Conservation (phyloP, 2,888 invertebrate species). For the Mamestra brassicae region DNA sequence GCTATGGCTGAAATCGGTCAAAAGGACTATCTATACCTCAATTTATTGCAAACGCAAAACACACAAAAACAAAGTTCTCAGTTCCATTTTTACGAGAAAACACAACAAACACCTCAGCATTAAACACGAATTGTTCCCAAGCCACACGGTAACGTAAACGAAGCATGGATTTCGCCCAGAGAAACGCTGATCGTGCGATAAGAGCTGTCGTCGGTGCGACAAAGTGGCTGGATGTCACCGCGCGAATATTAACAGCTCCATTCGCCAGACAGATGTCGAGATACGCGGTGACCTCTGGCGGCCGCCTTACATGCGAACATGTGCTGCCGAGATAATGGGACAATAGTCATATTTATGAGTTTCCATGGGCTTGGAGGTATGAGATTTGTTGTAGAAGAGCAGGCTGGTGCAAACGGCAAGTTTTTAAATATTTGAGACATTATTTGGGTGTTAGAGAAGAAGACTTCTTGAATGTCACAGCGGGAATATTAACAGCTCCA, state of each 20-base stretch:
- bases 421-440: neutral
- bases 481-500: slow-evolving; percentile 78
- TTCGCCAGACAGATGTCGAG: slow-evolving; percentile 74
- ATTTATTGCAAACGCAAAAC: neutral
- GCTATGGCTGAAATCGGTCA: too few relatives aligned
- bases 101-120: neutral
- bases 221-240: slow-evolving; percentile 71
- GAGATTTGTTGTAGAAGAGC: neutral
- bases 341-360: slow-evolving; percentile 42
- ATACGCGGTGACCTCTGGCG: slow-evolving; percentile 63
- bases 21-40: too few relatives aligned
- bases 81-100: neutral
- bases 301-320: slow-evolving; percentile 48
- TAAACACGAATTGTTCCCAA: slow-evolving; percentile 17
- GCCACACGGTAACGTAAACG: slow-evolving; percentile 16
- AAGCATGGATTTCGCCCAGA: slow-evolving; percentile 66
- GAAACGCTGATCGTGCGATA: slow-evolving; percentile 72
- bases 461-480: slow-evolving; percentile 62
- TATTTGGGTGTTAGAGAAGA: too few relatives aligned
- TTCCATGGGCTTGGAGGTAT: neutral
- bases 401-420: neutral
- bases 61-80: neutral
- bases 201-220: slow-evolving; percentile 67
- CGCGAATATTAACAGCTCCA: slow-evolving; percentile 78
- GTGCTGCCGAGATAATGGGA: slow-evolving; percentile 41